These are phyloP conservation scores for Dinomys branickii DNA, from an alignment of 2,113 vertebrate genomes.

Conservation along the genomic window DNA sequence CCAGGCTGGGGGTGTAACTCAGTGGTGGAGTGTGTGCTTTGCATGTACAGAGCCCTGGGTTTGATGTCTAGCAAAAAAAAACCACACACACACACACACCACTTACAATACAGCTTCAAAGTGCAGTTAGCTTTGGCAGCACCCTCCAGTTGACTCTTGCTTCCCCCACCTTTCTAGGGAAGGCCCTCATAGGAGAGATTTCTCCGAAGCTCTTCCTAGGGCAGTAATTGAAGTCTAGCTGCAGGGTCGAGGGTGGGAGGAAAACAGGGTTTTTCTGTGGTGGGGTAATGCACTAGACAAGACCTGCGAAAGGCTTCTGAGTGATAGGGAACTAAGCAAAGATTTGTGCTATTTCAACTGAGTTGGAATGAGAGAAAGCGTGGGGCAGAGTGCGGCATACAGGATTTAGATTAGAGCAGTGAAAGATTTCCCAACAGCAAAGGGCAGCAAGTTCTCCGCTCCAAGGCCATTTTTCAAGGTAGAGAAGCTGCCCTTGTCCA, in stretches of 20 bases:
- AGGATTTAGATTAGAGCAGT: not conserved
- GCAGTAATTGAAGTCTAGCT: not conserved
- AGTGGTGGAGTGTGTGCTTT: not conserved
- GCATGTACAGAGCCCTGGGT: not conserved
- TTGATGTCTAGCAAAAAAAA: not conserved
- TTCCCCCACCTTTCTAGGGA: not conserved
- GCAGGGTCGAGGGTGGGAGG: not conserved
- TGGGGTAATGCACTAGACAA: not conserved
- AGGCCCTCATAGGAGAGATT: not conserved
- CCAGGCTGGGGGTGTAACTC: not conserved
- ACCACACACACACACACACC: not conserved
- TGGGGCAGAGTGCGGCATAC: not conserved
- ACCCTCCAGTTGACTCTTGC: not conserved
- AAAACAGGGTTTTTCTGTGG: not conserved
- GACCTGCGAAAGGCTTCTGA: not conserved
- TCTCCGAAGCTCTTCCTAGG: not conserved
- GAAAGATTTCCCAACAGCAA: not conserved
- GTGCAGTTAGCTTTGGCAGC: not conserved
- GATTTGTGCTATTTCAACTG: constrained; percentile 25
- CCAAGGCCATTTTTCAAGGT: constrained; percentile 18
- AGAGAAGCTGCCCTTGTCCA: not conserved
- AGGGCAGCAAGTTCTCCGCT: not conserved
- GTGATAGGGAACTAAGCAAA: not conserved
- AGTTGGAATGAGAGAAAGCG: not conserved
- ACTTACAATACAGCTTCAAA: not conserved